Conservation (phyloP, 2,113 vertebrate species). For the Malurus melanocephalus region DNA sequence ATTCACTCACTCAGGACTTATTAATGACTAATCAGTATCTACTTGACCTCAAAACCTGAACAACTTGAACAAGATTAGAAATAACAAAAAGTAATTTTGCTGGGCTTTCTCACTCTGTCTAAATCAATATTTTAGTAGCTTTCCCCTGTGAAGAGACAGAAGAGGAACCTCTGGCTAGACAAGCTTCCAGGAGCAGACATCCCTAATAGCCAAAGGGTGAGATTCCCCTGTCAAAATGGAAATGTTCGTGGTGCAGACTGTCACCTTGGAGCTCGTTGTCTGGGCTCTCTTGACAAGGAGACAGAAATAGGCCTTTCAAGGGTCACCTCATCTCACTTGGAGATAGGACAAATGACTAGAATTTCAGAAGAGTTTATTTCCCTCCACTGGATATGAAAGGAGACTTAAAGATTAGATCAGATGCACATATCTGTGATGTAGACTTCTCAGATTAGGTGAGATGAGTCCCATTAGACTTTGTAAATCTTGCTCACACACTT, state of each 20-base stretch:
- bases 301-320: conserved; percentile 44
- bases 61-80: not conserved
- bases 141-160: not conserved
- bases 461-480: not conserved
- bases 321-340: not conserved
- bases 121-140: not conserved
- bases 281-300: not conserved
- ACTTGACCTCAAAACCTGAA: not conserved
- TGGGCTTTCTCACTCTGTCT: not conserved
- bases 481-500: not conserved
- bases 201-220: not conserved
- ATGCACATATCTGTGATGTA: not conserved
- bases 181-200: not conserved
- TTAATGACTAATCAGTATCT: not conserved
- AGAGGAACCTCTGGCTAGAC: not conserved
- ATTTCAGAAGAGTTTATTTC: conserved; percentile 39
- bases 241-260: not conserved
- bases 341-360: not conserved
- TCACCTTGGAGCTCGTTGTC: not conserved
- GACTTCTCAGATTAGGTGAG: not conserved
- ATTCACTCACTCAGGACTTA: not conserved
- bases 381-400: conserved; percentile 14
- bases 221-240: not conserved
- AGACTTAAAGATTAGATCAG: not conserved
- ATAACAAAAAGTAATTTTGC: not conserved